Evolutionary conservation across 2,113 vertebrate genomes (phyloP), one percentile per base, ranked within the genome.

Genomic region (Megaceryle maxima): DNA sequence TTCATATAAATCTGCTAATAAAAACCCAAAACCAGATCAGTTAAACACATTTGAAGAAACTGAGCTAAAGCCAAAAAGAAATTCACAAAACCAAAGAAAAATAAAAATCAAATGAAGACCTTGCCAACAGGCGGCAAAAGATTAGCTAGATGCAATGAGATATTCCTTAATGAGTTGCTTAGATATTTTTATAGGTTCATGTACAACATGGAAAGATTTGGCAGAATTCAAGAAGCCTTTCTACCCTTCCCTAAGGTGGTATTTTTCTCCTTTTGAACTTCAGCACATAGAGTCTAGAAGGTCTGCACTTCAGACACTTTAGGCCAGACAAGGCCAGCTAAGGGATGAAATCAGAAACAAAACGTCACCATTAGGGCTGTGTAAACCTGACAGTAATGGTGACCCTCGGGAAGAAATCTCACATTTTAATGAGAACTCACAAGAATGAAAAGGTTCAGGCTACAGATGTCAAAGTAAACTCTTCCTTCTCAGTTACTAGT

Each of bases 401-500:
- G 62, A 90, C 50, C 76, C 69, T 57, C 0, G 44, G 88, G 88
- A 96, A 92, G 62, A 82, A 91, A 88, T 43, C 69, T 79, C 66
- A 66, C 66, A 76, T 93, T 92, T 94, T 96, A 95, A 89, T 68
- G 57, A 95, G 66, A 95, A 28, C 8, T 43, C 66, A 82, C 37
- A 68, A 69, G n/a, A 93, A 75, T 51, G 48, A 79, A 89, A 95
- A 92, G 77, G 88, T 84, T 91, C 48, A 28, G 69, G 88, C 41
- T 82, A 59, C 55, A 87, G 73, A 84, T 41, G 50, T 92, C 77
- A 51, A 87, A 91, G 57, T 33, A 90, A 88, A 90, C 28, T 59
- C 31, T 83, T 70, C n/a, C 79, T 94, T 81, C 59, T 70, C 50
- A 37, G 76, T 75, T 72, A 60, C 74, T 37, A 78, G 37, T 41